Evolutionary conservation across 1,140 invertebrate species (phyloP).

Genomic region (Ctenoplectra terminalis): DNA sequence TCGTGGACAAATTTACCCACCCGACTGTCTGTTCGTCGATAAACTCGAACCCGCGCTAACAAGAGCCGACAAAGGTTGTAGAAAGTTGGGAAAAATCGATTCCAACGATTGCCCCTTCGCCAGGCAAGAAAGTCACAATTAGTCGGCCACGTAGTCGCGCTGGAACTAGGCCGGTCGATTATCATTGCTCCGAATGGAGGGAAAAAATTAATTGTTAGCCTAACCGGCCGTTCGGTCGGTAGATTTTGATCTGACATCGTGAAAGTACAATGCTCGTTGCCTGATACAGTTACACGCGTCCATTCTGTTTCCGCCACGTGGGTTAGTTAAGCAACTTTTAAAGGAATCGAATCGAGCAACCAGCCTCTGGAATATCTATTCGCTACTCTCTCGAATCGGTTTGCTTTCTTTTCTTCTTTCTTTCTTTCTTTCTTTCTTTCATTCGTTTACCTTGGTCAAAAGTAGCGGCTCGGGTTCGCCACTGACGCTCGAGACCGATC

Average conservation of each 20-base stretch:
- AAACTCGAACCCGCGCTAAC: not conserved
- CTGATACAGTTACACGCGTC: constrained; percentile 45
- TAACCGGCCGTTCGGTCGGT: constrained; percentile 37
- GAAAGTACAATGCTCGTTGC: constrained; percentile 56
- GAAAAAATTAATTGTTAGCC: constrained; percentile 50
- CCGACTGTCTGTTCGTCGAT: not conserved
- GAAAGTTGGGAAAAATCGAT: not conserved
- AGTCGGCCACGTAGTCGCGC: constrained; percentile 24
- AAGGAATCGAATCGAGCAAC: constrained; percentile 5
- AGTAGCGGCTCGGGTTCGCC: constrained; percentile 51
- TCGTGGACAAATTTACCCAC: not conserved
- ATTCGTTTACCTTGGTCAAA: constrained; percentile 36
- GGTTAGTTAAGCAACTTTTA: constrained; percentile 40
- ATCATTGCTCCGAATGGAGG: constrained; percentile 17
- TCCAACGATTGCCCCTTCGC: not conserved
- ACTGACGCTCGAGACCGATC: constrained; percentile 55
- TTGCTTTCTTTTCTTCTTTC: not conserved
- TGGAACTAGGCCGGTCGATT: constrained; percentile 29
- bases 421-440: not conserved
- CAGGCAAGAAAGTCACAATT: constrained; percentile 47
- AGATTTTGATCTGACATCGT: constrained; percentile 55
- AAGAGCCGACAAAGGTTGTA: not conserved
- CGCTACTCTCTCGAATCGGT: not conserved
- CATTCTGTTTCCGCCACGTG: constrained; percentile 30
- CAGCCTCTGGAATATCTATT: constrained; percentile 1